phyloP scores from a whole-genome alignment of 64 coral and sea anemone genomes.

The Porites lutea region DNA sequence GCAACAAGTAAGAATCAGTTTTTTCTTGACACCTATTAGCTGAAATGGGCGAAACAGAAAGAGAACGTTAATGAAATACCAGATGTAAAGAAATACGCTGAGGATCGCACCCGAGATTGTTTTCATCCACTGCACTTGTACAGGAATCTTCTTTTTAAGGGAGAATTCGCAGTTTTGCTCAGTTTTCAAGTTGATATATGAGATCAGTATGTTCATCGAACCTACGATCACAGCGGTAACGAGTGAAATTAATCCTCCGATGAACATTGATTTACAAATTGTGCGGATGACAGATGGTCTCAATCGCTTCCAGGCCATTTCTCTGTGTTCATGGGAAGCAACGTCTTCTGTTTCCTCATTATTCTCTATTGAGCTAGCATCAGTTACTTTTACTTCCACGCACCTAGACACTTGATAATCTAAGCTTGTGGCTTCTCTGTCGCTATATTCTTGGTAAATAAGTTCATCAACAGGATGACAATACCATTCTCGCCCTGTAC shows the following conservation, averaged over 20 bases:
- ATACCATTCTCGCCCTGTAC: neutral
- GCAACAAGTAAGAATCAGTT: neutral
- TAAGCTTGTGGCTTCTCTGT: neutral
- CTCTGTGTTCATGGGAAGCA: neutral
- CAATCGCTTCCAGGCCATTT: neutral
- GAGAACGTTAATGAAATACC: neutral
- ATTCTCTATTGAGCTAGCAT: neutral
- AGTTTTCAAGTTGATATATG: neutral
- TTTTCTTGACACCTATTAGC: neutral
- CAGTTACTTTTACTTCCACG: neutral
- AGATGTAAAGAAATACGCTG: neutral
- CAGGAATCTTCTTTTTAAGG: neutral
- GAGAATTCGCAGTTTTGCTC: neutral
- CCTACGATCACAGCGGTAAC: neutral
- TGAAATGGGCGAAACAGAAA: conserved; percentile 7
- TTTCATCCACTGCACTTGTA: neutral
- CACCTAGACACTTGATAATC: neutral
- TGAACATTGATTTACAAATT: conserved; percentile 5
- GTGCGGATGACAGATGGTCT: neutral
- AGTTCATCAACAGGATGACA: neutral
- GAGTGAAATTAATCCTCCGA: neutral
- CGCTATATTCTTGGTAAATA: conserved; percentile 26
- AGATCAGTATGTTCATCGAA: neutral
- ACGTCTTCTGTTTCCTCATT: neutral
- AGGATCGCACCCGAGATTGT: neutral